These are phyloP conservation scores for Aphyosemion australe DNA, from an alignment of 2,113 vertebrate species.

Conservation along the genomic window DNA sequence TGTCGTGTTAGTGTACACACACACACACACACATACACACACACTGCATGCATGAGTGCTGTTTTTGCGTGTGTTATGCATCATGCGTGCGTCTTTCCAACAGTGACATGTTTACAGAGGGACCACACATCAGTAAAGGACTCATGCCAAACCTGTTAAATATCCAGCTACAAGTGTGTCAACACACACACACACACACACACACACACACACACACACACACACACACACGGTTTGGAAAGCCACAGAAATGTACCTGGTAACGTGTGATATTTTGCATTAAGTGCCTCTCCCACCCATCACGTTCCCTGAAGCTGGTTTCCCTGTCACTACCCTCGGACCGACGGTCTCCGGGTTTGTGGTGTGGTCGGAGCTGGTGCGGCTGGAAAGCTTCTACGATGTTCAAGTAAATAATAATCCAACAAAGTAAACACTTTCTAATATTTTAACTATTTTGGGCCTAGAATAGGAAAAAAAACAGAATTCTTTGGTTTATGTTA, in stretches of 20 bases:
- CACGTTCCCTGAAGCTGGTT: slow-evolving; percentile 34
- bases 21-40: background rate
- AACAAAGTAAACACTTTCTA: slow-evolving; percentile 27
- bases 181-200: slow-evolving; percentile 39
- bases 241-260: slow-evolving; percentile 71
- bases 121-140: slow-evolving; percentile 71
- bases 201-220: no score
- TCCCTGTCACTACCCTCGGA: slow-evolving; percentile 32
- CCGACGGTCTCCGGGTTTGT: slow-evolving; percentile 37
- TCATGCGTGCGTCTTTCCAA: slow-evolving; percentile 44
- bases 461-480: no score
- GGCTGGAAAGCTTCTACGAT: slow-evolving; percentile 35
- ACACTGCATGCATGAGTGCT: background rate
- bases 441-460: slow-evolving; percentile 2
- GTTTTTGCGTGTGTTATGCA: slow-evolving; percentile 27
- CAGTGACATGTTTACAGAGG: slow-evolving; percentile 66
- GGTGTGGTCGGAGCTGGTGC: slow-evolving; percentile 12
- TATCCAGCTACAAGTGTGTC: slow-evolving; percentile 63
- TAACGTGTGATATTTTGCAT: slow-evolving; percentile 59
- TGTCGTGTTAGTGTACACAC: background rate
- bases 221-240: slow-evolving; percentile 24
- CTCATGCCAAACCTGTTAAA: slow-evolving; percentile 62
- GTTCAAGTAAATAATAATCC: slow-evolving; percentile 42
- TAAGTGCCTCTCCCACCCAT: slow-evolving; percentile 64
- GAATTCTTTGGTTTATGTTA: no score